Conservation (phyloP, 2,797 vertebrate species). For the Saguinus oedipus region DNA sequence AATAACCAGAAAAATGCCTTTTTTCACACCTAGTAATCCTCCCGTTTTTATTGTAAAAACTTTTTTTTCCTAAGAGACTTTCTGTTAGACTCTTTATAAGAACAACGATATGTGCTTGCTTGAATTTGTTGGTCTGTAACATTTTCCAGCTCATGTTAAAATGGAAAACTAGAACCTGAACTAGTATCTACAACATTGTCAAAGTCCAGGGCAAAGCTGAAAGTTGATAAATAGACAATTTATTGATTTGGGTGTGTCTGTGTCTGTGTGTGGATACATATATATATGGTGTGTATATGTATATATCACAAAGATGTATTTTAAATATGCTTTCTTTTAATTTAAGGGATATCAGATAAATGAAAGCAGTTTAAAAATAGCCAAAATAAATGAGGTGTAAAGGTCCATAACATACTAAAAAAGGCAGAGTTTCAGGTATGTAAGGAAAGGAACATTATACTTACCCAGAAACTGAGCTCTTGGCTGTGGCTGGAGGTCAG, state of each 20-base stretch:
- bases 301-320: constrained; percentile 58
- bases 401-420: constrained; percentile 28
- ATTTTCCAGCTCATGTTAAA: constrained; percentile 60
- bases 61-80: constrained; percentile 58
- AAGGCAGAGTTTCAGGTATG: not conserved
- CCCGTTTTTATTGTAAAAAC: constrained; percentile 24
- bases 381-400: constrained; percentile 49
- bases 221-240: constrained; percentile 42
- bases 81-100: constrained; percentile 55
- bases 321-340: constrained; percentile 52
- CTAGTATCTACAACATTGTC: constrained; percentile 56
- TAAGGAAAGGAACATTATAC: constrained; percentile 8
- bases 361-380: constrained; percentile 34
- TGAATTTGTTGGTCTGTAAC: constrained; percentile 59
- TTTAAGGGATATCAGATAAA: constrained; percentile 59
- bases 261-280: not conserved
- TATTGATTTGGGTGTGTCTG: not conserved
- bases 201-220: constrained; percentile 64
- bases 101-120: not conserved
- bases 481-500: not conserved
- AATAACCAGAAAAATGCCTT: constrained; percentile 32
- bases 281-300: not conserved
- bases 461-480: not conserved
- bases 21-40: constrained; percentile 42
- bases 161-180: constrained; percentile 64